Base-by-base conservation (phyloP, 2,113 vertebrate genomes). In the Etheostoma spectabile region DNA sequence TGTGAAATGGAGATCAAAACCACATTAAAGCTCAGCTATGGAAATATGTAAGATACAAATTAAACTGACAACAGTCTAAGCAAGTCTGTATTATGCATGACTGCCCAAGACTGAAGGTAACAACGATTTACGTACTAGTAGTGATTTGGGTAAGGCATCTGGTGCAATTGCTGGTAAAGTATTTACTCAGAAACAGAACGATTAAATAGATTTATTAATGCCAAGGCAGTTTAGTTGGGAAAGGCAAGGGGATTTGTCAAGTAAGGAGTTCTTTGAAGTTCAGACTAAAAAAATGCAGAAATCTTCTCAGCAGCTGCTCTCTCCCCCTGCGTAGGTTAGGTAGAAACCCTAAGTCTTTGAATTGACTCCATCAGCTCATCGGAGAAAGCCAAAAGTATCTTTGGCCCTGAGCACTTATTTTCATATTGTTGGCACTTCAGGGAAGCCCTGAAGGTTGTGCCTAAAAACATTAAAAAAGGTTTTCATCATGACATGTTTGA, bases 201-300 rank as follows among this genome's bases (percentile, higher is more conserved):
- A 90, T 91, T 86, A 92, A 90, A 90, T 89, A 81, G 91, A 92
- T 93, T 91, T 91, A 93, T 91, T 89, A 83, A 89, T 74, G 77
- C 81, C 64, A 18, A 52, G 53, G 86, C 84, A 80, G 84, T 83
- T 88, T 76, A 70, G 74, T 59, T 73, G 52, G 77, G 82, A 80
- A 90, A 89, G 79, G 84, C 77, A 85, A 73, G 81, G 76, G 51
- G 68, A 87, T 91, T 92, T 10, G 80, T 93, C 87, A 89, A 90
- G 74, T 77, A 72, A 84, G 75, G 85, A 77, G 72, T 73, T 82
- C 85, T 93, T 89, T 91, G 88, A 88, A 89, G 84, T 88, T 80
- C 80, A 67, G 77, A 84, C 80, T 86, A 89, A 87, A 87, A 89
- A 87, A 80, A 63, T 56, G 63, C 77, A 87, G 89, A 90, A 83